These are phyloP conservation scores for Tryphoninae sp. DNA, from an alignment of 2,888 invertebrate genomes.

Conservation along the genomic window DNA sequence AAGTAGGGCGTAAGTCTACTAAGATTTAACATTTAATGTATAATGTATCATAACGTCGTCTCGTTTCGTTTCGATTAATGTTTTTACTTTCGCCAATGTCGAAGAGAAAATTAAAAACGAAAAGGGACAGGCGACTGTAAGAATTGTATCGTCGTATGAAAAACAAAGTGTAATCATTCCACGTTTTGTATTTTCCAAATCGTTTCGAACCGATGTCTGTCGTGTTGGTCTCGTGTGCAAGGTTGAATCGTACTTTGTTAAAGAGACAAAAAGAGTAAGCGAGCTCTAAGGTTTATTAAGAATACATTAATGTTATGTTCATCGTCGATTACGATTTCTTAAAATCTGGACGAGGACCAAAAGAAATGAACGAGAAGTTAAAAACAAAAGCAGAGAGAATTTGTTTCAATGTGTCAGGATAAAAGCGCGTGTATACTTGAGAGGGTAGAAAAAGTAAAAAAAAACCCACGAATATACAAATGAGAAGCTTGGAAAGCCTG, in stretches of 20 bases:
- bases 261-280: constrained; percentile 25
- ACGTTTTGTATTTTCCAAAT: constrained; percentile 43
- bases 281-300: constrained; percentile 18
- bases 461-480: constrained; percentile 55
- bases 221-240: constrained; percentile 31
- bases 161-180: constrained; percentile 60
- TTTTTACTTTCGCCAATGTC: constrained; percentile 33
- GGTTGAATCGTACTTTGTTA: constrained; percentile 45
- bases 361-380: constrained; percentile 29
- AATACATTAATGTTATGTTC: constrained; percentile 51
- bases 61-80: constrained; percentile 42
- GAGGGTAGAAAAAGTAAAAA: constrained; percentile 44
- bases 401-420: constrained; percentile 55
- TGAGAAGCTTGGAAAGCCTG: constrained; percentile 61
- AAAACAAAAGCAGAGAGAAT: constrained; percentile 8
- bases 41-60: constrained; percentile 64
- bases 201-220: constrained; percentile 27
- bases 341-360: constrained; percentile 70
- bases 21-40: constrained; percentile 71
- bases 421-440: constrained; percentile 8
- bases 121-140: constrained; percentile 56
- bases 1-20: constrained; percentile 75
- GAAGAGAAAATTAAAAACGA: constrained; percentile 9
- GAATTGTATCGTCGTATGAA: constrained; percentile 74
- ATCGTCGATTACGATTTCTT: constrained; percentile 57